Conservation (phyloP, 2,888 invertebrate genomes). For the Drosophila kokeensis region DNA sequence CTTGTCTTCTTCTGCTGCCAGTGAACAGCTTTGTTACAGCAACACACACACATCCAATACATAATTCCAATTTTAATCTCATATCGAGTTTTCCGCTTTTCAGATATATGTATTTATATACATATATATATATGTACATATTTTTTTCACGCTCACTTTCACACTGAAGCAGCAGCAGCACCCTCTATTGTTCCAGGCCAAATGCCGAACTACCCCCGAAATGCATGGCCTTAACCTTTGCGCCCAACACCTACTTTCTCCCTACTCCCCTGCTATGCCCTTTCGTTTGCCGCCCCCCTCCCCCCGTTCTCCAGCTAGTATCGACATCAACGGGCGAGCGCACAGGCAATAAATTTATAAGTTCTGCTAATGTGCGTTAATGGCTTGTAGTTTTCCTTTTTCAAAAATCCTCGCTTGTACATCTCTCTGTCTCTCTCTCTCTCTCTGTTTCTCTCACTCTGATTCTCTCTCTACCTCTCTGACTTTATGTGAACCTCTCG, state of each 20-base stretch:
- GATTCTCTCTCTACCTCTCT: background rate
- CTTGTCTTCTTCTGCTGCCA: background rate
- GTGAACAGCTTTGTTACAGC: background rate
- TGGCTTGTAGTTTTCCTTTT: slow-evolving; percentile 74
- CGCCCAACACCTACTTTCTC: slow-evolving; percentile 5
- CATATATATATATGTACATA: slow-evolving; percentile 3
- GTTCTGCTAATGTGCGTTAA: slow-evolving; percentile 79
- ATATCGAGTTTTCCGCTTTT: slow-evolving; percentile 1
- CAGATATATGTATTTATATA: slow-evolving; percentile 2
- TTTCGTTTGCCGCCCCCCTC: too few relatives aligned
- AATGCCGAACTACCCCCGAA: slow-evolving; percentile 21
- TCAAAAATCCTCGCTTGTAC: slow-evolving; percentile 40
- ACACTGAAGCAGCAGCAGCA: slow-evolving; percentile 32
- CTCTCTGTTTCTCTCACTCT: too few relatives aligned
- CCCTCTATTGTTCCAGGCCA: slow-evolving; percentile 35
- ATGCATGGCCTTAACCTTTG: background rate
- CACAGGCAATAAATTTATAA: slow-evolving; percentile 77
- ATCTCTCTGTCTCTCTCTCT: background rate
- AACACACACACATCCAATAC: background rate
- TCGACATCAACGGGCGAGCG: slow-evolving; percentile 26
- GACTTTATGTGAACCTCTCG: background rate
- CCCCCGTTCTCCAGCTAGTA: slow-evolving; percentile 3
- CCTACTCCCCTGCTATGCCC: background rate
- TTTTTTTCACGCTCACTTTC: slow-evolving; percentile 71
- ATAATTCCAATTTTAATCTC: slow-evolving; percentile 1